Conservation (phyloP, 2,113 vertebrate species). For the Galbula dea region DNA sequence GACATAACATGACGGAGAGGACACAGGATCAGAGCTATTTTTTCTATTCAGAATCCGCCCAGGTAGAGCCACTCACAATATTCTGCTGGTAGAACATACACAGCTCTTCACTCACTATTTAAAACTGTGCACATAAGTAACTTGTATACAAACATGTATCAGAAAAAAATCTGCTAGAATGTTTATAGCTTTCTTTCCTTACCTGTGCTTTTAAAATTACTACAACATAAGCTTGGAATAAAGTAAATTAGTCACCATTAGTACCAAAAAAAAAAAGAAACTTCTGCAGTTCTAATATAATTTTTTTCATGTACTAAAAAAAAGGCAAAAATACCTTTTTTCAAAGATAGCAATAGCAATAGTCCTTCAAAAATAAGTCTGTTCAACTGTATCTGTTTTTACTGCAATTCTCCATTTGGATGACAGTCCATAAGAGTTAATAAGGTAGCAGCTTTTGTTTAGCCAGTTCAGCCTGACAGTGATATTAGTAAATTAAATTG, state of each 20-base stretch:
- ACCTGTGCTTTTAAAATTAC: not conserved
- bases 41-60: not conserved
- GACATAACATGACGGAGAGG: not conserved
- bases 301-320: not conserved
- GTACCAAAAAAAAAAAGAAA: not conserved
- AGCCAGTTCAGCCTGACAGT: not conserved
- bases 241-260: not conserved
- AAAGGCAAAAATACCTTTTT: not conserved
- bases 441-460: not conserved
- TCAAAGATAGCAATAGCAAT: not conserved
- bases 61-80: not conserved
- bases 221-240: not conserved
- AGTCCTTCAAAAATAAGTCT: not conserved
- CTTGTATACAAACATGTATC: not conserved
- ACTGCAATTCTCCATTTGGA: not conserved
- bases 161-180: not conserved
- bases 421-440: not conserved
- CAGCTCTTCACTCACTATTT: not conserved
- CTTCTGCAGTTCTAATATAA: not conserved
- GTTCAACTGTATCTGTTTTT: not conserved
- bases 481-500: not conserved
- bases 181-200: not conserved
- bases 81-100: not conserved
- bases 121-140: not conserved
- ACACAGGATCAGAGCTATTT: not conserved